Evolutionary conservation across 2,113 vertebrate genomes (phyloP).

Genomic region (Mus pahari): DNA sequence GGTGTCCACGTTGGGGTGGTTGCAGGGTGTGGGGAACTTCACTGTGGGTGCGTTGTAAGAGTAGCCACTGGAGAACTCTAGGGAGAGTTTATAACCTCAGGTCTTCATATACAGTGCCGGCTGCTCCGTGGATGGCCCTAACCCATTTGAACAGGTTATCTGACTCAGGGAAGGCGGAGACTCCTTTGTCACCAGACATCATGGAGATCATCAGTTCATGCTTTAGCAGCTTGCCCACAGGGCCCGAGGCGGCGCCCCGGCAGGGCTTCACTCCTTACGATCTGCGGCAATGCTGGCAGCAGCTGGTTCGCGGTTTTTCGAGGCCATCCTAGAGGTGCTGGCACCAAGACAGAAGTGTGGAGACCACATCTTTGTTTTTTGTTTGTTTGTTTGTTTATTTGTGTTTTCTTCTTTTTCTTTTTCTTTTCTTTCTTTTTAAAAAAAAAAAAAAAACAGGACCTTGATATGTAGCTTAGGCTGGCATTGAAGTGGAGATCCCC

Average conservation of each 20-base stretch:
- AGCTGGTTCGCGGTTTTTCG: conserved; percentile 95
- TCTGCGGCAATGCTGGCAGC: conserved; percentile 85
- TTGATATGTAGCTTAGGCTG: neutral
- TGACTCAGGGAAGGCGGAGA: conserved; percentile 97
- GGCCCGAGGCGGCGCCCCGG: conserved; percentile 88
- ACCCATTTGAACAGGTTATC: conserved; percentile 98
- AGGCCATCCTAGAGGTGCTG: conserved; percentile 89
- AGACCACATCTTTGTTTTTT: too few species aligned
- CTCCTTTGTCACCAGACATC: conserved; percentile 96
- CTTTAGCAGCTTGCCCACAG: conserved; percentile 94
- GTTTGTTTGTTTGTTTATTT: neutral
- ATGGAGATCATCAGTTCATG: conserved; percentile 97
- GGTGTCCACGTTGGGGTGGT: conserved; percentile 96
- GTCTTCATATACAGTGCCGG: conserved; percentile 91
- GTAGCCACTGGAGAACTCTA: conserved; percentile 96
- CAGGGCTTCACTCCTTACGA: conserved; percentile 91
- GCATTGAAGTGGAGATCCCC: neutral
- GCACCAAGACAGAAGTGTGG: neutral
- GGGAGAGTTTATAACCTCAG: conserved; percentile 94
- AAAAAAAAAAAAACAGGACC: too few species aligned
- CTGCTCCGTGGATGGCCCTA: conserved; percentile 90
- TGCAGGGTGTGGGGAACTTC: conserved; percentile 94
- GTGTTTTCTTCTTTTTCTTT: neutral
- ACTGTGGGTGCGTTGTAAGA: conserved; percentile 94
- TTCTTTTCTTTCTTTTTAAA: neutral